Conservation (phyloP, 2,113 vertebrate genomes). For the Charina bottae region DNA sequence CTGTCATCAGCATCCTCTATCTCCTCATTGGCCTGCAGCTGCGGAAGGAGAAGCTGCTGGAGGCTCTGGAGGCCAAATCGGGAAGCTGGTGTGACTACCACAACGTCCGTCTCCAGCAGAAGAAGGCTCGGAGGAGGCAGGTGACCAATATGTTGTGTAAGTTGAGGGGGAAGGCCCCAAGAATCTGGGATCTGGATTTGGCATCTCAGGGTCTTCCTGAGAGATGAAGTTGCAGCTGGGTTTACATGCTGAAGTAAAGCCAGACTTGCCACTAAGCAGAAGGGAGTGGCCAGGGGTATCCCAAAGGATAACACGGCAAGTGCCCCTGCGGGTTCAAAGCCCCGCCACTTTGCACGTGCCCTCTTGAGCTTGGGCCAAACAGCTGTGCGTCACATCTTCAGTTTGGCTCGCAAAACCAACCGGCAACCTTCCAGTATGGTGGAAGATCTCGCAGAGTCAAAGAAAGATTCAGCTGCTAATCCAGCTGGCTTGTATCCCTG, state of each 20-base stretch:
- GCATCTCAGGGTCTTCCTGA: neutral
- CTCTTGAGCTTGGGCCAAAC: too few relatives aligned
- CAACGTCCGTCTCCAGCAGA: constrained; percentile 65
- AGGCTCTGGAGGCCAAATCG: constrained; percentile 69
- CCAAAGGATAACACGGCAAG: too few relatives aligned
- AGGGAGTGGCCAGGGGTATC: too few relatives aligned
- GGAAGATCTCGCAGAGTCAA: too few relatives aligned
- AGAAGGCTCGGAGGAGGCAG: constrained; percentile 80
- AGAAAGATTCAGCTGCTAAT: too few relatives aligned
- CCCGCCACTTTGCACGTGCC: too few relatives aligned
- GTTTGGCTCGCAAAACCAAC: too few relatives aligned
- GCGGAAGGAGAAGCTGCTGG: constrained; percentile 80
- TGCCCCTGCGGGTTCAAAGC: too few relatives aligned
- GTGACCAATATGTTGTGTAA: constrained; percentile 97
- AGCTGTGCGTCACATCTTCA: too few relatives aligned
- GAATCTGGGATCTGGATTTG: neutral
- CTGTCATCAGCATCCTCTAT: constrained; percentile 87
- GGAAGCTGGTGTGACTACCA: constrained; percentile 49
- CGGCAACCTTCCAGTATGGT: too few relatives aligned
- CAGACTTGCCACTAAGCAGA: neutral
- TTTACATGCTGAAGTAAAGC: neutral
- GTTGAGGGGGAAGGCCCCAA: constrained; percentile 54
- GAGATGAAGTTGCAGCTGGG: neutral
- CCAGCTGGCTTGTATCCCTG: too few relatives aligned
- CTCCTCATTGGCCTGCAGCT: constrained; percentile 88